Evolutionary conservation across 2,888 invertebrate genomes (phyloP).

Genomic region (Caenorhabditis becei): DNA sequence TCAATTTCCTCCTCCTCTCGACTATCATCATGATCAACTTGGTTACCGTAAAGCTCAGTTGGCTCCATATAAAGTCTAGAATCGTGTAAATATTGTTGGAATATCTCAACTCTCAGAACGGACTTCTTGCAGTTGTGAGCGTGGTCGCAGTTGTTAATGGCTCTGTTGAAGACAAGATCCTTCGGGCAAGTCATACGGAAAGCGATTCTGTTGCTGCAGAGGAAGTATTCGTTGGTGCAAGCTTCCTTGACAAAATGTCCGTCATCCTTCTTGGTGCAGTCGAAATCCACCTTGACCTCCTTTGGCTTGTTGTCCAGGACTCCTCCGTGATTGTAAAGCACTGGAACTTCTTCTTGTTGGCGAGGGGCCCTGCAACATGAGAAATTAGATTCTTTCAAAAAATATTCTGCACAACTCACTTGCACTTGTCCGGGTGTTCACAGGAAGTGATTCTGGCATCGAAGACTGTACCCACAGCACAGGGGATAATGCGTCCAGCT

Average conservation of each 20-base stretch:
- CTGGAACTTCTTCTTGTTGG: conserved; percentile 33
- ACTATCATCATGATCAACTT: too few relatives aligned
- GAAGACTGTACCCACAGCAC: conserved; percentile 48
- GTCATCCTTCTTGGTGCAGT: conserved; percentile 55
- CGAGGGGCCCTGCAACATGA: conserved; percentile 31
- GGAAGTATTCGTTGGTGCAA: conserved; percentile 45
- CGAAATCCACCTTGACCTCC: conserved; percentile 59
- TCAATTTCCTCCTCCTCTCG: not conserved
- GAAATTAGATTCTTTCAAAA: not conserved
- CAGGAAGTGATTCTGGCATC: conserved; percentile 61
- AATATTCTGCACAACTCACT: conserved; percentile 23
- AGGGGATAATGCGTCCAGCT: conserved; percentile 11
- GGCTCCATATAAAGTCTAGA: conserved; percentile 48
- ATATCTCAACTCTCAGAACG: not conserved
- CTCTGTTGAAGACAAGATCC: conserved; percentile 56
- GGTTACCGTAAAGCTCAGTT: conserved; percentile 12
- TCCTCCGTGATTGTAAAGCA: conserved; percentile 53
- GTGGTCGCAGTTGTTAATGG: conserved; percentile 58
- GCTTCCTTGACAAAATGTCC: conserved; percentile 54
- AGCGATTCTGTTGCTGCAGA: conserved; percentile 37
- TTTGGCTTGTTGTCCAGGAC: conserved; percentile 27
- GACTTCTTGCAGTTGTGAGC: conserved; percentile 55
- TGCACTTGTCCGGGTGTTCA: conserved; percentile 59
- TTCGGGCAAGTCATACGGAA: conserved; percentile 49
- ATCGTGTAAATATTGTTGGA: not conserved